Conservation (phyloP, 1,140 invertebrate species). For the Lepidostoma basale region DNA sequence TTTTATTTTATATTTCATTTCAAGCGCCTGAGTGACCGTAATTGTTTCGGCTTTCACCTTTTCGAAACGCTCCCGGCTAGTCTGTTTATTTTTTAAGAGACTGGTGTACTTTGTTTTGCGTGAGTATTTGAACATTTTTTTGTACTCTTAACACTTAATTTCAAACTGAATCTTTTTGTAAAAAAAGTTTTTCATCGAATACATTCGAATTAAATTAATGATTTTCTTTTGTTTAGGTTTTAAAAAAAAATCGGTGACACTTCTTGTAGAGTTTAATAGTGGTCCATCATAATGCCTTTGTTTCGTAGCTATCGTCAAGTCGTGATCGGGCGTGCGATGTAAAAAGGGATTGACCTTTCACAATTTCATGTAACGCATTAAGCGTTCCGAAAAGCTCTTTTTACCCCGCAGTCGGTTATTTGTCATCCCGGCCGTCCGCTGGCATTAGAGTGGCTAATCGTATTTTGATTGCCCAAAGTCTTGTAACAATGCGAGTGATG, state of each 20-base stretch:
- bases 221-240: no score
- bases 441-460: constrained; percentile 20
- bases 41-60: constrained; percentile 5
- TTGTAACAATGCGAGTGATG: constrained; percentile 11
- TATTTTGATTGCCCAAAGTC: constrained; percentile 32
- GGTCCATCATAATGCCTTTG: not conserved
- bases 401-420: not conserved
- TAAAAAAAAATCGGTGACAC: not conserved
- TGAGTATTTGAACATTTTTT: no score
- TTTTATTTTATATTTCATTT: not conserved
- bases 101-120: no score
- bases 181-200: no score
- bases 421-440: not conserved
- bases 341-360: not conserved
- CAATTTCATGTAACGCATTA: not conserved
- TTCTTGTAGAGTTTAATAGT: not conserved
- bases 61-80: constrained; percentile 1
- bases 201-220: no score
- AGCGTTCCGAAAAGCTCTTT: not conserved
- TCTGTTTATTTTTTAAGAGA: not conserved
- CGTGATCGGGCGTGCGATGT: not conserved
- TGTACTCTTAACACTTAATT: no score
- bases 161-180: no score
- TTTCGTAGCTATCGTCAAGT: not conserved
- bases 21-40: constrained; percentile 1